Percentiles rank a stretch among this genome's conserved stretches.
phyloP scores from a whole-genome alignment of 2,888 invertebrate species.

The Drosophila austrosaltans region DNA sequence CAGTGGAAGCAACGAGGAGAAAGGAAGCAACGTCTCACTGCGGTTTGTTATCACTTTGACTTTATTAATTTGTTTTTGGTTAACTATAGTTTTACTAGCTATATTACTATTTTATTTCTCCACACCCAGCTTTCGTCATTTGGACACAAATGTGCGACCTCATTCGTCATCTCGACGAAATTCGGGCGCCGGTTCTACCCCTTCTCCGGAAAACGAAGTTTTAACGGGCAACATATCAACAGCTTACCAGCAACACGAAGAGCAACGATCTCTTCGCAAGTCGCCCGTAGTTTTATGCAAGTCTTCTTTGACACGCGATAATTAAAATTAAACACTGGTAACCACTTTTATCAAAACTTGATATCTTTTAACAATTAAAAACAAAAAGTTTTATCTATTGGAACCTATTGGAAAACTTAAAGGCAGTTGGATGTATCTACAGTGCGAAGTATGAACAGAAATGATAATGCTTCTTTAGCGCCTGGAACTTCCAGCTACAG shows the following conservation, averaged over 20 bases:
- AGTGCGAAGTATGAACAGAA: too few relatives aligned
- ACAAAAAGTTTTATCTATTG: too few relatives aligned
- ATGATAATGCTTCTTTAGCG: too few relatives aligned
- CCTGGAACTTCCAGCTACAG: too few relatives aligned
- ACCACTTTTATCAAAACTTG: too few relatives aligned
- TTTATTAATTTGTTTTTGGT: not conserved
- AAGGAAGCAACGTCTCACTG: constrained; percentile 87
- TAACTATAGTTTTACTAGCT: too few relatives aligned
- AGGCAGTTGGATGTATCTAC: too few relatives aligned
- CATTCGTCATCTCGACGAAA: constrained; percentile 86
- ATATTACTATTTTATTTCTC: not conserved
- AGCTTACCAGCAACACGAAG: constrained; percentile 71
- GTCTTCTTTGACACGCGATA: constrained; percentile 76
- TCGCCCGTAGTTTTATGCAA: constrained; percentile 84
- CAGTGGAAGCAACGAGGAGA: constrained; percentile 85
- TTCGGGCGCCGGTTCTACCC: constrained; percentile 87
- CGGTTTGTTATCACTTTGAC: not conserved
- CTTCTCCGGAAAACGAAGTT: constrained; percentile 85
- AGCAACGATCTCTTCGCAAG: constrained; percentile 83
- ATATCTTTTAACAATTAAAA: too few relatives aligned
- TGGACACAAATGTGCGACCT: constrained; percentile 93
- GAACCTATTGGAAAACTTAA: too few relatives aligned
- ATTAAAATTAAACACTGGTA: constrained; percentile 48
- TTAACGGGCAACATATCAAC: not conserved
- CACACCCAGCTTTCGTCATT: constrained; percentile 89